Evolutionary conservation across 2,888 invertebrate genomes (phyloP).

Genomic region (Trisateles emortualis): DNA sequence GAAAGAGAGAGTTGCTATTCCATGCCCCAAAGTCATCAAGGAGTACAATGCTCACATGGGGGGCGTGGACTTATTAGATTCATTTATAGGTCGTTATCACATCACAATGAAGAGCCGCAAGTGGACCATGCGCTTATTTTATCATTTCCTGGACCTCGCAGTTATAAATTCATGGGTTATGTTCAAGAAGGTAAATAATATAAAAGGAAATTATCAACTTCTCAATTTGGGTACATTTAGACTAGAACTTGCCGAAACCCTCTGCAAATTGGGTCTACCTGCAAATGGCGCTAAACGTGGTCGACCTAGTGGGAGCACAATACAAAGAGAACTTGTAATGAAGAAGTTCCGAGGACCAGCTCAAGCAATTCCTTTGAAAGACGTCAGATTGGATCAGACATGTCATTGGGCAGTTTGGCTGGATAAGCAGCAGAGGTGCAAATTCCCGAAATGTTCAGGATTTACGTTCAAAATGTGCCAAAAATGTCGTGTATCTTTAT

Average conservation of each 20-base stretch:
- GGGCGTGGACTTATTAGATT: conserved; percentile 43
- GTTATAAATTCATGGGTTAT: conserved; percentile 54
- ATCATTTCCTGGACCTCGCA: conserved; percentile 52
- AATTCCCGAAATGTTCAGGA: conserved; percentile 48
- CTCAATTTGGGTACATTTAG: conserved; percentile 54
- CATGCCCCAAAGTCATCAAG: conserved; percentile 46
- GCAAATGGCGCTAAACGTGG: conserved; percentile 53
- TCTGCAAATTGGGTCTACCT: conserved; percentile 51
- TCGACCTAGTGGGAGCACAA: conserved; percentile 48
- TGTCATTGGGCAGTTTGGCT: too few species aligned
- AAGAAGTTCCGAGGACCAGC: conserved; percentile 52
- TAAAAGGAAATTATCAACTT: conserved; percentile 45
- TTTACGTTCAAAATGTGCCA: conserved; percentile 53
- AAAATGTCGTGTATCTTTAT: conserved; percentile 56
- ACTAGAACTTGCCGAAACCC: conserved; percentile 53
- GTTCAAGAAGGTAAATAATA: conserved; percentile 49
- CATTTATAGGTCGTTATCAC: conserved; percentile 46
- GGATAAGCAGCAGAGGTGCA: conserved; percentile 40
- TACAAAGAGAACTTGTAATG: conserved; percentile 50
- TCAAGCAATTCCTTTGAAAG: conserved; percentile 48
- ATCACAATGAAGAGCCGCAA: conserved; percentile 53
- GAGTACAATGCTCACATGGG: conserved; percentile 50
- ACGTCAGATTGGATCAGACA: conserved; percentile 42
- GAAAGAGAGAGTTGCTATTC: conserved; percentile 37
- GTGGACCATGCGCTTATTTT: conserved; percentile 55